These are phyloP conservation scores for Strigamia transsilvanica DNA, from an alignment of 2,888 invertebrate genomes.

Conservation along the genomic window DNA sequence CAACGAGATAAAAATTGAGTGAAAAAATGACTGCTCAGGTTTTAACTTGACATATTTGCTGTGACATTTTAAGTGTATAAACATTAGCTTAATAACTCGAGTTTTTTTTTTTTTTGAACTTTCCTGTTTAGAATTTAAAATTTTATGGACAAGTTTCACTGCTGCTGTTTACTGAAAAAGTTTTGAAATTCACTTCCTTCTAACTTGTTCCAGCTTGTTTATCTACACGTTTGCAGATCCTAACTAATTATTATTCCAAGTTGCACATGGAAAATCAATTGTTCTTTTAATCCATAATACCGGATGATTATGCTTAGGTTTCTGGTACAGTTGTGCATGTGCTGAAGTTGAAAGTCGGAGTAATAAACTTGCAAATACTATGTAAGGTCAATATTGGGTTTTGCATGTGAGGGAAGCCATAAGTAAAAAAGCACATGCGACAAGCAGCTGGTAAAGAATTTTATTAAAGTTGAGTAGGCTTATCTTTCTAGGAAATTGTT, in stretches of 20 bases:
- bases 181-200: too few species aligned
- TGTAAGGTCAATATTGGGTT: constrained; percentile 2
- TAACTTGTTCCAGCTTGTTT: too few species aligned
- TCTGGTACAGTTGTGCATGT: neutral
- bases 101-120: neutral
- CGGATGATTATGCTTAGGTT: neutral
- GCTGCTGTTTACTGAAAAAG: too few species aligned
- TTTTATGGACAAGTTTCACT: too few species aligned
- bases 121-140: too few species aligned
- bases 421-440: neutral
- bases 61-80: constrained; percentile 28
- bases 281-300: too few species aligned
- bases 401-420: neutral
- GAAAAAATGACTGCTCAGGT: constrained; percentile 14
- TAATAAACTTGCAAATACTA: neutral
- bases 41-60: constrained; percentile 22
- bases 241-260: too few species aligned
- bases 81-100: constrained; percentile 3
- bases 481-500: too few species aligned
- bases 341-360: neutral
- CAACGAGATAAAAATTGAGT: constrained; percentile 33
- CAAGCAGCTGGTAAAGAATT: too few species aligned
- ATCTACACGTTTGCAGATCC: too few species aligned
- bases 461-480: too few species aligned
- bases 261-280: too few species aligned